Conservation (phyloP, 2,888 invertebrate genomes). For the Gandaritis pyraliata region DNA sequence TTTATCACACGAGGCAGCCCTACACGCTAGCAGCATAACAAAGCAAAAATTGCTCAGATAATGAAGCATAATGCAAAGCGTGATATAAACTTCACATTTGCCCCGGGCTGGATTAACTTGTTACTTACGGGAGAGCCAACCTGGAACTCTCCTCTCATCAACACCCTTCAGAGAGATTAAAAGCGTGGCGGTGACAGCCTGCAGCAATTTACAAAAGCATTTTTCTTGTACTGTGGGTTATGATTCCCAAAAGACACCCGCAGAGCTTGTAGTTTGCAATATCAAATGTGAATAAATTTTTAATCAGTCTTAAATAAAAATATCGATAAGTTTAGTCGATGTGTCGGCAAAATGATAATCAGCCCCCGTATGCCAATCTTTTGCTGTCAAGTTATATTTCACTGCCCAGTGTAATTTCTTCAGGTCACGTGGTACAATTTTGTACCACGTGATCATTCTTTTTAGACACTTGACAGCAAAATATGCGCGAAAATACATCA, state of each 20-base stretch:
- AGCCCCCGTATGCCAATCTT: too few relatives aligned
- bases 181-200: slow-evolving; percentile 18
- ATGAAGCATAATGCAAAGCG: slow-evolving; percentile 80
- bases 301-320: too few relatives aligned
- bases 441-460: too few relatives aligned
- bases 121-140: slow-evolving; percentile 57
- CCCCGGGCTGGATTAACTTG: slow-evolving; percentile 79
- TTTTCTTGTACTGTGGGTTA: slow-evolving; percentile 1
- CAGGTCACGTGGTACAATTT: too few relatives aligned
- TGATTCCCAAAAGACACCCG: not conserved
- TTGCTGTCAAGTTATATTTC: too few relatives aligned
- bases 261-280: too few relatives aligned
- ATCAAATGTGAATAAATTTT: too few relatives aligned
- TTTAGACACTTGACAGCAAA: too few relatives aligned
- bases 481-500: too few relatives aligned
- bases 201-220: slow-evolving; percentile 9
- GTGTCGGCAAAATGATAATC: too few relatives aligned
- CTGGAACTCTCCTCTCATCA: slow-evolving; percentile 39
- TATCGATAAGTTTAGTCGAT: too few relatives aligned
- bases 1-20: slow-evolving; percentile 49
- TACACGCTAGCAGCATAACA: slow-evolving; percentile 60
- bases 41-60: slow-evolving; percentile 79
- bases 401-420: too few relatives aligned
- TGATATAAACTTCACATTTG: slow-evolving; percentile 77
- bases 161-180: slow-evolving; percentile 40